phyloP scores from a whole-genome alignment of 2,113 vertebrate species.

The Thryonomys swinderianus region DNA sequence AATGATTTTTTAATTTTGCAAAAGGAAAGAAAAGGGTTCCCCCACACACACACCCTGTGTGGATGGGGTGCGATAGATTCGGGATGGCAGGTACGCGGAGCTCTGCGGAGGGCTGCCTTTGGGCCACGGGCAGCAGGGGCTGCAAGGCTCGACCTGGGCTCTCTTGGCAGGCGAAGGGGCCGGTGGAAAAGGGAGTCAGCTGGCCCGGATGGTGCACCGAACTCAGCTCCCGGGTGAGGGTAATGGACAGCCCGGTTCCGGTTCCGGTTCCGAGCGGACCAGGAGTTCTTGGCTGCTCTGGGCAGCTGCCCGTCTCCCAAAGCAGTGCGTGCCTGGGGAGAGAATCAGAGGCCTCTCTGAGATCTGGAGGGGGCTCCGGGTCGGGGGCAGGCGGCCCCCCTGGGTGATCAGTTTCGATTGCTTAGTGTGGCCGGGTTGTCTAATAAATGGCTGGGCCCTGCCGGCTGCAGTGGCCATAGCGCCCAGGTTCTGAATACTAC shows the following conservation, averaged over 20 bases:
- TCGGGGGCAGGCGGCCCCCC: background rate
- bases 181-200: background rate
- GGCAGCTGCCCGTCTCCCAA: background rate
- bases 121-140: background rate
- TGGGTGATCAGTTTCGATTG: slow-evolving; percentile 60
- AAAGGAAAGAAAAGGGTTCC: background rate
- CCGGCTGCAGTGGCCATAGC: slow-evolving; percentile 60
- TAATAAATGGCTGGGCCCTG: slow-evolving; percentile 76
- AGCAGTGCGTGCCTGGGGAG: background rate
- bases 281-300: background rate
- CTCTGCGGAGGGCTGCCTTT: background rate
- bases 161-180: background rate
- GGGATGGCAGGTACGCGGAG: background rate
- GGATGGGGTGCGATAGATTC: background rate
- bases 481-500: slow-evolving; percentile 70
- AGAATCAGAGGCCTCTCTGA: background rate
- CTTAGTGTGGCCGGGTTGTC: slow-evolving; percentile 66
- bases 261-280: background rate
- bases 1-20: slow-evolving; percentile 86
- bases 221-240: accelerated
- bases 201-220: accelerated
- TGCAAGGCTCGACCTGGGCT: background rate
- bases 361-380: background rate
- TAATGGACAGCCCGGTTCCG: background rate
- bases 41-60: background rate